phyloP scores from a whole-genome alignment of 2,888 invertebrate species.

The Trissolcus brochymenae region DNA sequence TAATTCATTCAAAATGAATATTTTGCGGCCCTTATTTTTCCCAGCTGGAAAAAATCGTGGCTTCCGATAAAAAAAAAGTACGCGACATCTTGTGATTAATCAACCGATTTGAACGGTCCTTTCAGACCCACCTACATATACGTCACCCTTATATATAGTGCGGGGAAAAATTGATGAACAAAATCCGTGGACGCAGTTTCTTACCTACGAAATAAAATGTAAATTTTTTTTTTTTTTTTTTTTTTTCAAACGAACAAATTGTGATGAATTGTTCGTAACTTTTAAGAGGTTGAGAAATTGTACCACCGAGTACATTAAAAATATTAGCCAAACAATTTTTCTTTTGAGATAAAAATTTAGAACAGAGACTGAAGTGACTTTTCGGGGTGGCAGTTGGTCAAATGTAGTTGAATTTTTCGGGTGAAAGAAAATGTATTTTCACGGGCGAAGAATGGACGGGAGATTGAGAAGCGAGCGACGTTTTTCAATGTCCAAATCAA shows the following conservation, averaged over 20 bases:
- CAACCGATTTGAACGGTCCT: slow-evolving; percentile 53
- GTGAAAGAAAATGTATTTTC: slow-evolving; percentile 12
- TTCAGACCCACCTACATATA: slow-evolving; percentile 42
- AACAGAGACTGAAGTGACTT: slow-evolving; percentile 3
- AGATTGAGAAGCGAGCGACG: slow-evolving; percentile 22
- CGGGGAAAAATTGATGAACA: slow-evolving; percentile 31
- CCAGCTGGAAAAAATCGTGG: slow-evolving; percentile 51
- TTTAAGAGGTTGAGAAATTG: too few relatives aligned
- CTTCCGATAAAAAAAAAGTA: slow-evolving; percentile 50
- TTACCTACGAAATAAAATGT: slow-evolving; percentile 6
- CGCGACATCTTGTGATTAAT: slow-evolving; percentile 57
- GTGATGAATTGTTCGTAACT: too few relatives aligned
- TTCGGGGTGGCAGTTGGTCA: slow-evolving; percentile 12
- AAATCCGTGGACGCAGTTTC: slow-evolving; percentile 19
- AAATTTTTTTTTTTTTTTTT: too few relatives aligned
- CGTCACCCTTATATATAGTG: slow-evolving; percentile 44
- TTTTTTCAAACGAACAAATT: too few relatives aligned
- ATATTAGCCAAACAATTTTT: too few relatives aligned
- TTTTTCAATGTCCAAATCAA: slow-evolving; percentile 53
- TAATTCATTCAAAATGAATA: slow-evolving; percentile 33
- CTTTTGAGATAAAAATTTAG: neutral
- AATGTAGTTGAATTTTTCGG: slow-evolving; percentile 30
- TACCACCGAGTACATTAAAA: too few relatives aligned
- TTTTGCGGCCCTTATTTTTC: slow-evolving; percentile 45
- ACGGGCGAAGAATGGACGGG: slow-evolving; percentile 26